Evolutionary conservation across 2,797 vertebrate genomes (phyloP).

Genomic region (Epinephelus awoara): DNA sequence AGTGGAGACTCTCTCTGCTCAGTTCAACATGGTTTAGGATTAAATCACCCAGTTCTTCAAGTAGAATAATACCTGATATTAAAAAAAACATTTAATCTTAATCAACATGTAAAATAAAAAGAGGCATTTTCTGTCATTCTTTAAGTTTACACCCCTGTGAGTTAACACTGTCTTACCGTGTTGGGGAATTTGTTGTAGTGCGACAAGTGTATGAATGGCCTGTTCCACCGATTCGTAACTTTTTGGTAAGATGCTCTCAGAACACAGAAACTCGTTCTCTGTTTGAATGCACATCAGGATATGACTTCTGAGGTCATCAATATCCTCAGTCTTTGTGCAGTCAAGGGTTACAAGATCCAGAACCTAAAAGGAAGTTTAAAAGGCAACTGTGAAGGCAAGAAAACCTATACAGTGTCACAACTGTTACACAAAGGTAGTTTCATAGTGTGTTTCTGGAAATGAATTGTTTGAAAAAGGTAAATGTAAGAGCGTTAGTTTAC

Average conservation of each 20-base stretch:
- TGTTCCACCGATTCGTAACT: conserved; percentile 80
- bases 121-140: neutral
- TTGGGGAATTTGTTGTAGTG: conserved; percentile 63
- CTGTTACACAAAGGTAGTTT: no score
- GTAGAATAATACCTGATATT: conserved; percentile 77
- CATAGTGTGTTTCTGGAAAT: no score
- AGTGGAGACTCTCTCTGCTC: conserved; percentile 75
- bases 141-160: neutral
- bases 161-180: conserved; percentile 74
- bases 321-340: conserved; percentile 72
- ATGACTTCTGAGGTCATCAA: conserved; percentile 58
- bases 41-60: conserved; percentile 73
- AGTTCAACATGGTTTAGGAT: conserved; percentile 48
- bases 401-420: neutral
- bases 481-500: no score
- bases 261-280: conserved; percentile 74
- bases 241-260: conserved; percentile 76
- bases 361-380: conserved; percentile 56
- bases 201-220: conserved; percentile 64
- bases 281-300: conserved; percentile 76
- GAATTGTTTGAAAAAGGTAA: neutral
- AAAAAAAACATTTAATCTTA: neutral
- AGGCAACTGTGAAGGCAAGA: neutral
- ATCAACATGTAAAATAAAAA: neutral
- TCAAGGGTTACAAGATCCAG: conserved; percentile 70